Evolutionary conservation across 2,113 vertebrate species (phyloP), one percentile per base, ranked within the genome.

Genomic region (Condylura cristata): DNA sequence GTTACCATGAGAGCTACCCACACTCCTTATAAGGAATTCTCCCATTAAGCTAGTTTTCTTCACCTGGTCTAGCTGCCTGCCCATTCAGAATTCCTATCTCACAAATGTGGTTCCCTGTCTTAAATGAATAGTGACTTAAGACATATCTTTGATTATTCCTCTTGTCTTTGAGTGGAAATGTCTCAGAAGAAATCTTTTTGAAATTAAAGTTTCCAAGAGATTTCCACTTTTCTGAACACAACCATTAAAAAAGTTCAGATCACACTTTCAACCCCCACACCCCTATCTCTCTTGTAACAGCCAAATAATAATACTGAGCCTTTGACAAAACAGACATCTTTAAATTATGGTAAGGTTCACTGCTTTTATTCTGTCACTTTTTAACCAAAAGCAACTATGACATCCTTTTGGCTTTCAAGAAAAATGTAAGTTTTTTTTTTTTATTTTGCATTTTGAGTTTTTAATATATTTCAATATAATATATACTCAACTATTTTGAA

Each of bases 181-280:
- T 8, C 32, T 24, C 63, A 30, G 5, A 28, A 75, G 46, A 58
- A 81, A 65, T 22, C 0, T 61, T 80, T 81, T 82, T 86, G 48
- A 93, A 56, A 20, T 70, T 86, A 34, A 34, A 7, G 39, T 88
- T 74, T 72, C 51, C 16, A 79, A 58, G 60, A 1, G 30, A 51
- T 5, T 12, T 68, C 63, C 83, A 86, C 91, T 82, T 44, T 0
- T 46, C 13, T 44, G 26, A 87, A 34, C 5, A 51, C 86, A 86
- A 48, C 66, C 28, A 58, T 26, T 46, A 30, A 51, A 56, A 58
- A 39, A 58, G 1, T 5, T 0, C 8, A 56, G 51, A 65, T 61
- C 48, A 80, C 44, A 22, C 3, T 30, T 7, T 0, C 0, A 14
- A 2, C 0, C 17, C 28, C 26, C 2, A 22, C 22, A 20, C 56